Conservation (phyloP, 2,888 invertebrate species). For the Venusia cambrica region DNA sequence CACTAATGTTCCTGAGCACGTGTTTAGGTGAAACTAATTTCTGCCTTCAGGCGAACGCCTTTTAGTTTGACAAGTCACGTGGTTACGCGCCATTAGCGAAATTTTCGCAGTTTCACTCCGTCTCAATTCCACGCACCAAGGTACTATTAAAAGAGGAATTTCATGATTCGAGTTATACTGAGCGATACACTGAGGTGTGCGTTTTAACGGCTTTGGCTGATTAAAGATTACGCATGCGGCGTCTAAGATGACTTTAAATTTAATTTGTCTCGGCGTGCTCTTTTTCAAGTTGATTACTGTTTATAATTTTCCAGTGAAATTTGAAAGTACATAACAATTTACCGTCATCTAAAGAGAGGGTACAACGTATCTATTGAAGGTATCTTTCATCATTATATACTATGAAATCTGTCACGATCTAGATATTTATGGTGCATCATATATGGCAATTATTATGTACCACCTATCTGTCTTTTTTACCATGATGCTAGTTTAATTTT, state of each 20-base stretch:
- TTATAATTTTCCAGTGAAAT: constrained; percentile 10
- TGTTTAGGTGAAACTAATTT: constrained; percentile 13
- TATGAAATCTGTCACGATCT: too few relatives aligned
- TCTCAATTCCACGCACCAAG: constrained; percentile 60
- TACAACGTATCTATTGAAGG: neutral
- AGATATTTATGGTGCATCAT: too few relatives aligned
- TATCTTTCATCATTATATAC: neutral
- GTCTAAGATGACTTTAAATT: constrained; percentile 48
- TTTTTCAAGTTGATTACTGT: constrained; percentile 35
- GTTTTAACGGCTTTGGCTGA: constrained; percentile 47
- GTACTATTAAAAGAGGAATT: constrained; percentile 66
- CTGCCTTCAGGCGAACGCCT: constrained; percentile 37
- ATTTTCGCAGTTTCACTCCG: constrained; percentile 63
- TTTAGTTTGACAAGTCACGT: constrained; percentile 49
- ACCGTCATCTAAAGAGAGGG: too few relatives aligned
- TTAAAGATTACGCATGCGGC: constrained; percentile 54
- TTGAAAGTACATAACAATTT: constrained; percentile 1
- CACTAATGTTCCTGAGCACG: too few relatives aligned
- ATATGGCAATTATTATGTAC: too few relatives aligned
- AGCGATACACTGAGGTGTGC: constrained; percentile 49
- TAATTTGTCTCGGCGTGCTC: constrained; percentile 47
- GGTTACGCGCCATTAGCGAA: constrained; percentile 64
- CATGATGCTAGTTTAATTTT: too few relatives aligned
- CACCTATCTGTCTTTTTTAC: too few relatives aligned
- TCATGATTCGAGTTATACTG: constrained; percentile 65